Percentiles rank a stretch among this genome's conserved stretches.
Conservation (phyloP, 2,797 vertebrate genomes). For the Leptoclinus maculatus region DNA sequence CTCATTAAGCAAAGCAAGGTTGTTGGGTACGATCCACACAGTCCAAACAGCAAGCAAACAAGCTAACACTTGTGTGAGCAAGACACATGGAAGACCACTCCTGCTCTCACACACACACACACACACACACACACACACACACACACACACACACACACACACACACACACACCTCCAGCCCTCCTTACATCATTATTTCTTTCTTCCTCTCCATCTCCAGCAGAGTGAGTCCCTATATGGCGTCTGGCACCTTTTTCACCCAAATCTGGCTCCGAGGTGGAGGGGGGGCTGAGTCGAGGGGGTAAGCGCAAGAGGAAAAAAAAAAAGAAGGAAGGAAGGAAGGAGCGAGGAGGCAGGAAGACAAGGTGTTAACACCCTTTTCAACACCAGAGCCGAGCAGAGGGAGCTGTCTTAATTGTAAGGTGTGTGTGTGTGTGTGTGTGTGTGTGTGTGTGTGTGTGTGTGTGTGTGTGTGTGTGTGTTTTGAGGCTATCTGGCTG, state of each 20-base stretch:
- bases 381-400: conserved; percentile 74
- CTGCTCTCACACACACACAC: conserved; percentile 10
- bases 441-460: conserved; percentile 17
- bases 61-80: conserved; percentile 57
- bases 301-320: conserved; percentile 43
- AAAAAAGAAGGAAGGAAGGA: conserved; percentile 59
- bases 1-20: conserved; percentile 70
- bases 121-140: conserved; percentile 24
- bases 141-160: conserved; percentile 29
- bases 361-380: conserved; percentile 82
- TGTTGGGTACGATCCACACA: conserved; percentile 68
- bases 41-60: conserved; percentile 73
- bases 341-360: conserved; percentile 64
- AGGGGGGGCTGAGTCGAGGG: conserved; percentile 29
- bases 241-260: conserved; percentile 80
- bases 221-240: conserved; percentile 62
- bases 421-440: conserved; percentile 32
- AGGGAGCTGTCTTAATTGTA: conserved; percentile 79
- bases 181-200: conserved; percentile 73
- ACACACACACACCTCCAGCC: conserved; percentile 27
- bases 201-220: conserved; percentile 60
- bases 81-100: conserved; percentile 36
- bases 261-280: conserved; percentile 56
- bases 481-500: conserved; percentile 22
- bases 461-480: conserved; percentile 65